Evolutionary conservation across 2,888 invertebrate species (phyloP).

Genomic region (Harpalus rubripes): DNA sequence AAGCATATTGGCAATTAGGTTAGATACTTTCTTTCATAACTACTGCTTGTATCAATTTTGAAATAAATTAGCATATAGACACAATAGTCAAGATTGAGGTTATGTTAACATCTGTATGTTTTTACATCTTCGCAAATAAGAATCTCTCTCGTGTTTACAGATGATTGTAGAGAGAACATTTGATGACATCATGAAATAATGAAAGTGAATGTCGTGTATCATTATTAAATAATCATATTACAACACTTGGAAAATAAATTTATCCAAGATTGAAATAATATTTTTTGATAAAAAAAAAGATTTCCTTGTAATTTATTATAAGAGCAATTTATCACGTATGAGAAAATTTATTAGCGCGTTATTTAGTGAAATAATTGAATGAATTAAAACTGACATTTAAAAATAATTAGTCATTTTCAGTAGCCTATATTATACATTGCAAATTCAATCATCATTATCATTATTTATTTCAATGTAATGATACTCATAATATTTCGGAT

Average conservation of each 20-base stretch:
- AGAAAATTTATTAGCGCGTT: neutral
- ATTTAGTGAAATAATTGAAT: slow-evolving; percentile 12
- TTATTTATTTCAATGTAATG: slow-evolving; percentile 4
- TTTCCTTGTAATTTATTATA: slow-evolving; percentile 35
- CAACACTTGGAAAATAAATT: slow-evolving; percentile 34
- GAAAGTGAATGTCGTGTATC: slow-evolving; percentile 46
- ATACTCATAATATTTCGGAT: slow-evolving; percentile 2
- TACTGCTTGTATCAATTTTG: slow-evolving; percentile 27
- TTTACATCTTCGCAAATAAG: slow-evolving; percentile 33
- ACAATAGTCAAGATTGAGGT: slow-evolving; percentile 50
- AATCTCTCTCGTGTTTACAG: slow-evolving; percentile 24
- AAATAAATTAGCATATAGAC: slow-evolving; percentile 42
- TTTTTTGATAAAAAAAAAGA: slow-evolving; percentile 33
- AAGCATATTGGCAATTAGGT: slow-evolving; percentile 46
- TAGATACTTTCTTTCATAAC: slow-evolving; percentile 45
- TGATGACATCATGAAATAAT: slow-evolving; percentile 56
- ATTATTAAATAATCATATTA: slow-evolving; percentile 51
- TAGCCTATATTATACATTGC: neutral
- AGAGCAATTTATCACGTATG: slow-evolving; percentile 15
- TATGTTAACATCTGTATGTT: slow-evolving; percentile 41
- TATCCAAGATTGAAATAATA: slow-evolving; percentile 9
- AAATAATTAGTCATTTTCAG: slow-evolving; percentile 9
- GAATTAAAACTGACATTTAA: slow-evolving; percentile 32
- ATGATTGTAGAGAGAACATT: slow-evolving; percentile 23
- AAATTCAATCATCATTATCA: neutral